phyloP scores from a whole-genome alignment of 2,888 invertebrate species.

The Plemyria rubiginata region DNA sequence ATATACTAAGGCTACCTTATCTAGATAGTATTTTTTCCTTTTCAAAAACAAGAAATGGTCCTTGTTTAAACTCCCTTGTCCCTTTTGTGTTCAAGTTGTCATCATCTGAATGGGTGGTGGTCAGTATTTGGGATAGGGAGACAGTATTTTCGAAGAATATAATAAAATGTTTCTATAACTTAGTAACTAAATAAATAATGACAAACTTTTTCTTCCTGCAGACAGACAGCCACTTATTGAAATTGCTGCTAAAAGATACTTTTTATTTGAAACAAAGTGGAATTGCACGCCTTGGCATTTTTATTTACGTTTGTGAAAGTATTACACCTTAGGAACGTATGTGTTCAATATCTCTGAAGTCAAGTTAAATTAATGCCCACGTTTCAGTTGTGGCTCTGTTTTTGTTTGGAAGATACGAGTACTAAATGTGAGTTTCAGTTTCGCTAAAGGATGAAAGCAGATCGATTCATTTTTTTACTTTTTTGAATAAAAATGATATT shows the following conservation, averaged over 20 bases:
- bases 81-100: no score
- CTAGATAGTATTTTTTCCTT: no score
- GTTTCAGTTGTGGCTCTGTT: conserved; percentile 5
- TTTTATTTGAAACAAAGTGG: conserved; percentile 55
- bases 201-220: conserved; percentile 6
- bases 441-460: no score
- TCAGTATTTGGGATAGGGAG: no score
- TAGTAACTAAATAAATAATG: conserved; percentile 6
- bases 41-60: no score
- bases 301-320: conserved; percentile 58
- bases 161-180: background rate
- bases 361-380: conserved; percentile 28
- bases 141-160: no score
- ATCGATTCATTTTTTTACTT: no score
- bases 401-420: background rate
- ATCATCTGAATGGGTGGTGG: no score
- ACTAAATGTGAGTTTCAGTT: no score
- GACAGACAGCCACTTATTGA: conserved; percentile 26
- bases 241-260: conserved; percentile 22
- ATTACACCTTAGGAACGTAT: conserved; percentile 43
- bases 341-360: conserved; percentile 35
- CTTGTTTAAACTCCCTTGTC: no score
- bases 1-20: no score
- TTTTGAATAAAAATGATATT: no score
- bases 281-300: conserved; percentile 56